Evolutionary conservation across 2,113 vertebrate genomes (phyloP), one percentile per base, ranked within the genome.

Genomic region (Gobius niger): DNA sequence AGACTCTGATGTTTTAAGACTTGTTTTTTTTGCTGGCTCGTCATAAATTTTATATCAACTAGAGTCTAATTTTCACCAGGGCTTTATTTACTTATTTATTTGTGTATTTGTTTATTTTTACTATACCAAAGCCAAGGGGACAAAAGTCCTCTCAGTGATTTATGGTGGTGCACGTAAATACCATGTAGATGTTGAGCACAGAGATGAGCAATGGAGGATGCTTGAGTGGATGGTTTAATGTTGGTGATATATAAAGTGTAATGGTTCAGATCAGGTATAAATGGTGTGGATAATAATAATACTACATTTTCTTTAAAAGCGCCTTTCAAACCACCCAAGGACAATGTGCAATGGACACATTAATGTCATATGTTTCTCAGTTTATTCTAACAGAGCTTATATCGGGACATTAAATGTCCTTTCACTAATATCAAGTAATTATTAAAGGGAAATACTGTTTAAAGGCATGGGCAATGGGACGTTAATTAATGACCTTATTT

Each of bases 21-120:
- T 44, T 50, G 18, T 78, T 72, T 83, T 75, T 34, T 72, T 15
- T 72, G 75, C 60, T 63, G 44, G 49, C 41, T 78, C 40, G 42
- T 11, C 34, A 51, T 72, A 68, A 64, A 78, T 78, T 81, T 83
- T 72, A 72, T 77, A 72, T 80, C 49, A 65, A 63, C 50, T 15
- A 63, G 19, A 69, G 61, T 51, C 69, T 65, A 19, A 60, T 62
- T 76, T 77, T 57, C 64, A 42, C 67, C 12, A 40, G 18, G n/a
- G 50, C n/a, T 16, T 14, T 13, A 34, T 34, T 34, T 34, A 34
- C 24, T 51, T 15, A 8, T 51, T 51, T 51, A 16, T 46, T 52
- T 42, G 11, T 73, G 53, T 75, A 59, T 44, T 69, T 82, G 68
- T 7, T 9, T 46, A 4, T 54, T 24, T 54, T 54, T 41, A 50